Evolutionary conservation across 2,797 vertebrate species (phyloP), one percentile per base, ranked within the genome.

Genomic region (Paramormyrops hopkinsi): DNA sequence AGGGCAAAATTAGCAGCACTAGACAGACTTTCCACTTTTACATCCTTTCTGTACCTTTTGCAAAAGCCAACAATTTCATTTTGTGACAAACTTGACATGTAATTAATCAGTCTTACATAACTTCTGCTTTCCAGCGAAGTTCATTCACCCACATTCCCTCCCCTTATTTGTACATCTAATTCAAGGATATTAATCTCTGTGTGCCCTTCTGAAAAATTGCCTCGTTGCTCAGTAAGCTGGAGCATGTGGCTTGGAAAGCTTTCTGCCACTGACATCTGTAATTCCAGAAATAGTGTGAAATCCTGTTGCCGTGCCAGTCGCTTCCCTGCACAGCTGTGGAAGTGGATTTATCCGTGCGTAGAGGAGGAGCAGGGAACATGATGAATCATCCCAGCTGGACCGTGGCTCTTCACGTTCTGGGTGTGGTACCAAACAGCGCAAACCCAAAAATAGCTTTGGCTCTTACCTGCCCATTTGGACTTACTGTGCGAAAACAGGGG

Each of bases 261-360:
- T 65, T 85, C 25, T 6, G 12, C 19, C 3, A 0, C 11, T 17
- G 17, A 41, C 73, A 83, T 83, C 88, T 89, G 46, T 41, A 89
- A 86, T 48, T 37, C 83, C 82, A 89, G 82, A 86, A 86, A 89
- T 86, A 73, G 25, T 19, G 46, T 37, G 25, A 53, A 9, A 51
- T 37, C 56, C 84, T 86, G 83, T 65, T 53, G 82, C 41, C 56
- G 50, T 19, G 79, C 37, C 25, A 12, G 46, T 25, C 19, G 5
- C 84, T 87, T 86, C 65, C 50, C 85, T 29, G 19, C 46, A 50
- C 29, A 48, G 51, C 46, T 44, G 56, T 41, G 62, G 50, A 50
- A 6, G 37, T 53, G 37, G 50, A 87, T 79, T 56, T 56, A 8
- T 44, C 37, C 53, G 4, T 56, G 85, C 7, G 12, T 29, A 56